A percentile compares a stretch with the other conserved stretches of the same genome.
Evolutionary conservation across 2,113 vertebrate species (phyloP).

Genomic region (Apeltes quadracus): DNA sequence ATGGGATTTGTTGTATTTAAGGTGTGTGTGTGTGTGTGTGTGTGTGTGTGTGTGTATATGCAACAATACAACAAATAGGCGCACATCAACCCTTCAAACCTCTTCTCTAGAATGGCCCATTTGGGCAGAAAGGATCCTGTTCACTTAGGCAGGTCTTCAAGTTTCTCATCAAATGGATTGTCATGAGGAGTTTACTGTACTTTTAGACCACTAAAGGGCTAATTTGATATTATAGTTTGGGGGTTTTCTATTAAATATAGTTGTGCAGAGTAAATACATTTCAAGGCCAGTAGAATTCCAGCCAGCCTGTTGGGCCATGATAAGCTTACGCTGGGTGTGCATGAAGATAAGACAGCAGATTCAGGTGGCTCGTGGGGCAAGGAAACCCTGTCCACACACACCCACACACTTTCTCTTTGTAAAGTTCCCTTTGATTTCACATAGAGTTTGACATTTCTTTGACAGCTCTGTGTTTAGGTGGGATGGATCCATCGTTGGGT

Average conservation of each 20-base stretch:
- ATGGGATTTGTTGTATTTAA: not conserved
- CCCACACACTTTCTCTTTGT: not conserved
- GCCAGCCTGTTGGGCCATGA: conserved; percentile 48
- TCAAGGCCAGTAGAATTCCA: not conserved
- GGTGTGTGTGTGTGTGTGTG: not conserved
- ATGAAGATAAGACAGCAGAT: conserved; percentile 55
- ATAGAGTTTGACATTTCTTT: not conserved
- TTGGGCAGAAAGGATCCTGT: not conserved
- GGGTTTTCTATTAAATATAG: not conserved
- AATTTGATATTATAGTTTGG: not conserved
- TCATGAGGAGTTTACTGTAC: not conserved
- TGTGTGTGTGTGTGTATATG: not conserved
- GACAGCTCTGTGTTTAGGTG: not conserved
- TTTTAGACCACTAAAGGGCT: not conserved
- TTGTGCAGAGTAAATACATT: not conserved
- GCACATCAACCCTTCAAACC: not conserved
- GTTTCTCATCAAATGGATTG: not conserved
- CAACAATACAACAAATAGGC: conserved; percentile 23
- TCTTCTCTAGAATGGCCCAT: not conserved
- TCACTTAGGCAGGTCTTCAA: not conserved
- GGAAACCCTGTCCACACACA: not conserved
- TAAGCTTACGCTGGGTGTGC: conserved; percentile 53
- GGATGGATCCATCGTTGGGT: not conserved
- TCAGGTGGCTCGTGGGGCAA: not conserved
- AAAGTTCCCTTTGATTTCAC: not conserved